These are phyloP conservation scores for Lophius americanus DNA, from an alignment of 2,797 vertebrate genomes.

Conservation along the genomic window DNA sequence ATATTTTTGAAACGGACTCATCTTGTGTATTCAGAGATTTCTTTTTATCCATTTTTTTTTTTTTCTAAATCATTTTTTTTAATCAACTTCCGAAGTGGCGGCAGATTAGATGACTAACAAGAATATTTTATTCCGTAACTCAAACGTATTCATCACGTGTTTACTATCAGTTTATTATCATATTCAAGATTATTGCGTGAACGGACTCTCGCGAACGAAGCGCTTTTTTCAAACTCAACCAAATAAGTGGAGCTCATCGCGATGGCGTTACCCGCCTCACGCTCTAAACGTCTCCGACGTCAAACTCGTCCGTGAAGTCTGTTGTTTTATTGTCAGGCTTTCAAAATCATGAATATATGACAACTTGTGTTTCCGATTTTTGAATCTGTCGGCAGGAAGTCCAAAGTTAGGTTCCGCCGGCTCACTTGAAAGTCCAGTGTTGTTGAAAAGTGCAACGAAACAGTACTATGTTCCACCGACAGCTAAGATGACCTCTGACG, in stretches of 20 bases:
- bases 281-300: conserved; percentile 11
- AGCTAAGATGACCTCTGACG: no score
- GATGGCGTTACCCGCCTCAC: neutral
- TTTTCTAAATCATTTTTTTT: neutral
- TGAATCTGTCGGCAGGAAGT: no score
- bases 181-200: neutral
- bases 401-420: no score
- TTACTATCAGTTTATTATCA: no score
- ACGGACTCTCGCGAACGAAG: neutral
- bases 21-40: neutral
- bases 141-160: neutral
- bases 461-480: no score
- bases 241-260: conserved; percentile 4
- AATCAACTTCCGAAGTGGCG: neutral
- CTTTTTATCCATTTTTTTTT: no score
- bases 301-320: neutral
- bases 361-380: no score
- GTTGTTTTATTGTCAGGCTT: no score
- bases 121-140: neutral
- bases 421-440: no score
- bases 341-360: no score
- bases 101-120: neutral
- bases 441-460: no score
- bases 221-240: neutral
- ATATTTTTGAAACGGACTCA: neutral